Conservation (phyloP, 2,888 invertebrate species). For the Colletes collaris region DNA sequence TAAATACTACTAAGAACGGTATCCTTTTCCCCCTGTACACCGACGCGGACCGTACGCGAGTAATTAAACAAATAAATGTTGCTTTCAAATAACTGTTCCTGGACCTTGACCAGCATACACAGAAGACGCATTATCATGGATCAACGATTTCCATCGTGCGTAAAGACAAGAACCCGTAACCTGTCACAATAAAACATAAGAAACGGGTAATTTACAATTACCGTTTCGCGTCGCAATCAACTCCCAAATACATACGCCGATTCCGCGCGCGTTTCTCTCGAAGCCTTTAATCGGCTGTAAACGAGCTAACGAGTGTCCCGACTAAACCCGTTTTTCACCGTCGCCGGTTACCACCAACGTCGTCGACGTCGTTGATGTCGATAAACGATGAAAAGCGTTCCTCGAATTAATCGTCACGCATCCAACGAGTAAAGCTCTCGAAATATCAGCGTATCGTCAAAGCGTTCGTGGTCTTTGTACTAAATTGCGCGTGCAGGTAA, state of each 20-base stretch:
- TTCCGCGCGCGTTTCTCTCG: conserved; percentile 38
- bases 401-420: conserved; percentile 54
- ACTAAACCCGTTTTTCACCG: conserved; percentile 60
- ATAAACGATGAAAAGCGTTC: conserved; percentile 62
- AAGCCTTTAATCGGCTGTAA: conserved; percentile 61
- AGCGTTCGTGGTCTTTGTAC: no score
- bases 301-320: conserved; percentile 58
- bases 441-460: no score
- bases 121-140: background rate
- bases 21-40: no score
- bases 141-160: conserved; percentile 35
- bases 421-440: no score
- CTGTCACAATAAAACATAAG: conserved; percentile 33
- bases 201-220: conserved; percentile 63
- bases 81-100: conserved; percentile 24
- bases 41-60: no score
- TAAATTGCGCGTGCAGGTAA: no score
- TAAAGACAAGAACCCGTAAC: conserved; percentile 21
- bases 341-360: conserved; percentile 65
- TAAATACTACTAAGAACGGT: no score
- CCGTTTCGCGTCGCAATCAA: conserved; percentile 56
- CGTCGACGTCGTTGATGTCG: conserved; percentile 36
- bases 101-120: conserved; percentile 7
- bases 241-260: conserved; percentile 60
- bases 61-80: no score